These are phyloP conservation scores for Esperia sulphurella DNA, from an alignment of 2,888 invertebrate species.

Conservation along the genomic window DNA sequence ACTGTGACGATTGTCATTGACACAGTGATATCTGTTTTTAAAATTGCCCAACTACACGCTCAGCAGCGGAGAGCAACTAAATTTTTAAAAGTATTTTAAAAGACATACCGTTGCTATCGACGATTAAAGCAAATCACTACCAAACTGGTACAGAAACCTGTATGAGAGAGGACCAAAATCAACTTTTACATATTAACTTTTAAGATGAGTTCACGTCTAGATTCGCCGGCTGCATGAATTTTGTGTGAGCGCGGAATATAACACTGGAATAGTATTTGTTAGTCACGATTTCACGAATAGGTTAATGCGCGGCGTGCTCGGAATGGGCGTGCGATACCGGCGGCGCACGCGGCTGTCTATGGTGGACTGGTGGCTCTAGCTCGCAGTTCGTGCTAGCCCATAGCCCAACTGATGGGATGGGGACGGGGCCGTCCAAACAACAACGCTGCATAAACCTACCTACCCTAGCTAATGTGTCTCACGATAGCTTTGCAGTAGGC, in stretches of 20 bases:
- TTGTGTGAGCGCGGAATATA: constrained; percentile 2
- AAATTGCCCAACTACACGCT: too few species aligned
- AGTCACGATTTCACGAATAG: constrained; percentile 5
- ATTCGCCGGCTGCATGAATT: constrained; percentile 1
- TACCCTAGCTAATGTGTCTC: constrained; percentile 37
- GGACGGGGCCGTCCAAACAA: constrained; percentile 62
- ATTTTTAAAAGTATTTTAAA: too few species aligned
- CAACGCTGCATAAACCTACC: constrained; percentile 40
- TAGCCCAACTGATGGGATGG: constrained; percentile 51
- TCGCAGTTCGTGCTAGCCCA: constrained; percentile 20
- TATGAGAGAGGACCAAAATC: too few species aligned
- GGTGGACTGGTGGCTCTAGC: constrained; percentile 8
- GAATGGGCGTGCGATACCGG: constrained; percentile 8
- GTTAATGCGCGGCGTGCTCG: not conserved
- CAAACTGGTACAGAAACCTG: too few species aligned
- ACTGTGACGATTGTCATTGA: not conserved
- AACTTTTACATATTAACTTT: too few species aligned
- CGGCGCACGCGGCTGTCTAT: constrained; percentile 11
- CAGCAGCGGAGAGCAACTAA: too few species aligned
- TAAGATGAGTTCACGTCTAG: not conserved
- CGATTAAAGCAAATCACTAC: too few species aligned
- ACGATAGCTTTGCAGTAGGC: constrained; percentile 17
- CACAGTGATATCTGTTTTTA: not conserved
- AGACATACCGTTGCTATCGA: too few species aligned
- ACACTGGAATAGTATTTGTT: not conserved